phyloP scores from a whole-genome alignment of 2,113 vertebrate genomes.

The Aegotheles bennettii region DNA sequence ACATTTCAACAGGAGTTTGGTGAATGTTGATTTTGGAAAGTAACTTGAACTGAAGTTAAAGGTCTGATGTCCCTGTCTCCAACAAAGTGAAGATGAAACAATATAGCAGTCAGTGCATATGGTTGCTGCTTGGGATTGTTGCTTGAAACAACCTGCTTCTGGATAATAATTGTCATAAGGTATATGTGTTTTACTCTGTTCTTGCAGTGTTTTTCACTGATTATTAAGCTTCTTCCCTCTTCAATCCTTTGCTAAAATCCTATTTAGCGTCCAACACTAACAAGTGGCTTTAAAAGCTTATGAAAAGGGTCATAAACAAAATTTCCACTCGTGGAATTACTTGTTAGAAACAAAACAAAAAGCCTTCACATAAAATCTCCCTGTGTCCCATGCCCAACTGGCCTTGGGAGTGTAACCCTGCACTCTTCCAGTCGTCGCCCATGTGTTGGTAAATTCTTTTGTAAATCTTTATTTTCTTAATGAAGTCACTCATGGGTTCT shows the following conservation, averaged over 20 bases:
- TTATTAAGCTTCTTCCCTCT: conserved; percentile 27
- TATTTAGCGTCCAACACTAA: conserved; percentile 50
- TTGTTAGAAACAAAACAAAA: conserved; percentile 30
- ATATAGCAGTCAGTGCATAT: not conserved
- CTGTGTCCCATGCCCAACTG: not conserved
- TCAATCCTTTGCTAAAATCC: conserved; percentile 36
- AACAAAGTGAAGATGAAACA: not conserved
- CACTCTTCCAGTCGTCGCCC: not conserved
- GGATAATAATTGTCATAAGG: conserved; percentile 28
- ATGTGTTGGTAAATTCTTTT: conserved; percentile 7
- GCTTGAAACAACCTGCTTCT: not conserved
- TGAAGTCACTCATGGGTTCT: conserved; percentile 32
- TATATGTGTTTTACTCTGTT: conserved; percentile 39
- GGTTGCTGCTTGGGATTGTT: not conserved
- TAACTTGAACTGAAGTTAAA: not conserved
- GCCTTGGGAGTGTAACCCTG: not conserved
- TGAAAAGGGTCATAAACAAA: conserved; percentile 59
- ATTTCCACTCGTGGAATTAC: conserved; percentile 6
- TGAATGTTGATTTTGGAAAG: conserved; percentile 32
- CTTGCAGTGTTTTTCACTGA: conserved; percentile 23
- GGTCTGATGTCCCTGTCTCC: not conserved
- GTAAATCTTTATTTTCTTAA: conserved; percentile 49
- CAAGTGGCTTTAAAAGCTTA: conserved; percentile 54
- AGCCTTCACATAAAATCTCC: not conserved
- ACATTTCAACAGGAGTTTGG: conserved; percentile 5